These are phyloP conservation scores for Euphonia xanthogaster DNA, from an alignment of 2,797 vertebrate species.

Conservation along the genomic window DNA sequence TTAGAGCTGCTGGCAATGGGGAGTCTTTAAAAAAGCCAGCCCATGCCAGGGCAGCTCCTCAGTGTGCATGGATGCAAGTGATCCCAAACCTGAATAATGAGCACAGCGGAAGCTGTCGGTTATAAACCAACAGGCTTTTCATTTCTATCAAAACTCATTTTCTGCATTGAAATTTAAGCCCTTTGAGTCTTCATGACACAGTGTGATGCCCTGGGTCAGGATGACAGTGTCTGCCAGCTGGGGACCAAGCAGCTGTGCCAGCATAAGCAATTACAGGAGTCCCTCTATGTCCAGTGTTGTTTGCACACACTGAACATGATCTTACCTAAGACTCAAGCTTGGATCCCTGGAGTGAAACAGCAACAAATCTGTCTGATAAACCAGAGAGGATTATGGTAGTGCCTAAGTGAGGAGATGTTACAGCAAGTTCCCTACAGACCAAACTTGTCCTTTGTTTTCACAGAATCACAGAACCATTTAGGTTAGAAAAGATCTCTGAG, in stretches of 20 bases:
- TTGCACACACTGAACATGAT: not conserved
- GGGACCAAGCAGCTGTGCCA: not conserved
- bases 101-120: not conserved
- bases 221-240: not conserved
- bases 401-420: not conserved
- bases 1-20: not conserved
- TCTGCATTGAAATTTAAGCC: not conserved
- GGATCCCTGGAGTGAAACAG: not conserved
- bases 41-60: not conserved
- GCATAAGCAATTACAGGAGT: not conserved
- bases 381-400: not conserved
- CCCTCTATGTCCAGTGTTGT: fast-evolving
- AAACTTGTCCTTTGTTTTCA: not conserved
- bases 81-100: not conserved
- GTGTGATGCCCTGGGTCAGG: not conserved
- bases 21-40: not conserved
- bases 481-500: not conserved
- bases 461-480: not conserved
- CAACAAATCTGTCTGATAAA: not conserved
- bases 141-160: not conserved
- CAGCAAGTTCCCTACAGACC: not conserved
- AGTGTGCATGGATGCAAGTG: not conserved
- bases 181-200: not conserved
- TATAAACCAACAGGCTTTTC: not conserved
- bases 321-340: not conserved